Conservation (phyloP, 1,140 invertebrate genomes). For the Caenorhabditis inopinata region DNA sequence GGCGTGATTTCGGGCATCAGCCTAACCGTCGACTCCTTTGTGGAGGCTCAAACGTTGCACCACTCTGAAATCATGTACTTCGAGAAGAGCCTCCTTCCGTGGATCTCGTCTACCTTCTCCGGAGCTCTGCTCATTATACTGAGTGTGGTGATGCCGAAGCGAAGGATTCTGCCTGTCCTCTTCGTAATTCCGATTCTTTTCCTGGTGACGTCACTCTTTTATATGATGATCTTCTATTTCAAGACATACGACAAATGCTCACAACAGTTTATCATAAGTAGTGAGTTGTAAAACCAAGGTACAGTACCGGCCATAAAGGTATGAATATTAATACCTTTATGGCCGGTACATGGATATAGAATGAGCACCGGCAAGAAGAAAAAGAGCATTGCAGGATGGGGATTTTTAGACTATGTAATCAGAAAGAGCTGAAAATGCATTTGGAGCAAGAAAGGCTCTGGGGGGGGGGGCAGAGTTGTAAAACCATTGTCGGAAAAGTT, state of each 20-base stretch:
- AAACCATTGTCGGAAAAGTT: too few species aligned
- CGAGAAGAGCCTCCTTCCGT: background rate
- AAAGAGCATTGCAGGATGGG: too few species aligned
- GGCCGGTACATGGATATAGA: too few species aligned
- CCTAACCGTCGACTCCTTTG: background rate
- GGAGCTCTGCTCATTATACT: background rate
- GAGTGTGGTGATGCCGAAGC: background rate
- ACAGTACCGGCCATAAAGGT: too few species aligned
- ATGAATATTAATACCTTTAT: too few species aligned
- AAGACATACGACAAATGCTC: background rate
- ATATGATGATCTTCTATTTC: background rate
- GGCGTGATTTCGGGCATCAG: background rate
- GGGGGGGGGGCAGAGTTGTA: too few species aligned
- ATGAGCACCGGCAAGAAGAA: too few species aligned
- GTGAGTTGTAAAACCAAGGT: background rate
- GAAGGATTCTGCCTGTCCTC: background rate
- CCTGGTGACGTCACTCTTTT: background rate
- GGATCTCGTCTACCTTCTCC: background rate
- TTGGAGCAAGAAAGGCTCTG: too few species aligned
- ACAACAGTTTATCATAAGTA: background rate
- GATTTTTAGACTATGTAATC: too few species aligned
- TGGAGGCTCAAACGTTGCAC: background rate
- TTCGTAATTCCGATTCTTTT: background rate
- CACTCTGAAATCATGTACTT: slow-evolving; percentile 1
- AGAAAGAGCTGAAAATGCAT: too few species aligned